A percentile compares a stretch with the other conserved stretches of the same genome.
Evolutionary conservation across 2,888 invertebrate species (phyloP).

Genomic region (Dryadula phaetusa): DNA sequence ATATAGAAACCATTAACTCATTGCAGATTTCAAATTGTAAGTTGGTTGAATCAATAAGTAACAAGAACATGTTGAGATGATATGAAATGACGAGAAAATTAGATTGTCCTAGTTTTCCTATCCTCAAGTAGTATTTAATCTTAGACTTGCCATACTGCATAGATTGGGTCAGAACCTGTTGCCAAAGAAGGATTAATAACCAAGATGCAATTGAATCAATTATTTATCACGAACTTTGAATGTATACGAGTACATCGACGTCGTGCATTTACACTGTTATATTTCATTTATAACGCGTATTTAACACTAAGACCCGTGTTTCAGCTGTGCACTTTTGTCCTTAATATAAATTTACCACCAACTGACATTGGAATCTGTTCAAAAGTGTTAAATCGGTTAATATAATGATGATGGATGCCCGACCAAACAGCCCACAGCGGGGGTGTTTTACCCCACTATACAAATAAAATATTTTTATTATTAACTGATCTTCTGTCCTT

Average conservation of each 20-base stretch:
- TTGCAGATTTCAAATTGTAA: conserved; percentile 12
- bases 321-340: conserved; percentile 57
- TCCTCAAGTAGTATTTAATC: conserved; percentile 57
- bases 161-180: conserved; percentile 60
- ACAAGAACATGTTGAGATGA: conserved; percentile 23
- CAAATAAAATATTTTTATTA: conserved; percentile 84
- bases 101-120: conserved; percentile 61
- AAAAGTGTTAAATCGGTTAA: conserved; percentile 85
- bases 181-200: conserved; percentile 63
- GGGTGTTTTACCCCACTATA: conserved; percentile 84
- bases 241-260: neutral
- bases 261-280: conserved; percentile 7
- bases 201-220: conserved; percentile 57
- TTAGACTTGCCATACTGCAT: conserved; percentile 50
- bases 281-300: conserved; percentile 21
- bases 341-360: conserved; percentile 61
- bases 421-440: conserved; percentile 82
- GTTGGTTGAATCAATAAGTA: conserved; percentile 22
- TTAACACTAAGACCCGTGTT: conserved; percentile 40
- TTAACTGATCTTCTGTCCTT: conserved; percentile 73
- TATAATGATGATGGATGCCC: conserved; percentile 84
- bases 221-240: conserved; percentile 19
- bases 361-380: conserved; percentile 78
- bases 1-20: conserved; percentile 16
- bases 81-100: conserved; percentile 53